Percentiles rank a stretch among this genome's conserved stretches.
Evolutionary conservation across 2,113 vertebrate genomes (phyloP).

Genomic region (Chrysemys picta): DNA sequence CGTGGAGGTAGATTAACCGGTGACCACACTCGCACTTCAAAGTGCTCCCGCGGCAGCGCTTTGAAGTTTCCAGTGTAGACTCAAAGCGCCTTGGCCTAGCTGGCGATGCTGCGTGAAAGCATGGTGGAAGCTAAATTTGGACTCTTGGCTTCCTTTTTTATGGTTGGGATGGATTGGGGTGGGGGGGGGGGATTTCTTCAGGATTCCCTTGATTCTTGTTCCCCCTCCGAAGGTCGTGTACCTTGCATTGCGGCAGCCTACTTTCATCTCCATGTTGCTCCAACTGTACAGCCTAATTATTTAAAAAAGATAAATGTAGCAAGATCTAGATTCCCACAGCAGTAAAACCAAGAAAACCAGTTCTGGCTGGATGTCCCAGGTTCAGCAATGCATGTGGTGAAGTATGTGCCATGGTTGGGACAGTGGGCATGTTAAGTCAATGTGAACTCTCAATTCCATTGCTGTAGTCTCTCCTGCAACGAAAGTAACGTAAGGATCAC

Average conservation of each 20-base stretch:
- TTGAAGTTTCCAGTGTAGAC: background rate
- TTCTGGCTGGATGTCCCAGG: constrained; percentile 45
- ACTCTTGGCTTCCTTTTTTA: background rate
- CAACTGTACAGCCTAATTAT: background rate
- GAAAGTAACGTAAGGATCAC: constrained; percentile 35
- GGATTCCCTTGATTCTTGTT: background rate
- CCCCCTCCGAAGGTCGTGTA: background rate
- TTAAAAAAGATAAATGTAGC: background rate
- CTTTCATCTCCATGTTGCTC: background rate
- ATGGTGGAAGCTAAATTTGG: fast-evolving
- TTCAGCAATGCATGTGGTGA: constrained; percentile 42
- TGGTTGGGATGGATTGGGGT: background rate
- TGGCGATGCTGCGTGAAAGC: background rate
- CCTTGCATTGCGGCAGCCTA: fast-evolving
- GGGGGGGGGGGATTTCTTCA: fast-evolving
- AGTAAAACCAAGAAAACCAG: background rate
- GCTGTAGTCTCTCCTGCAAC: constrained; percentile 25
- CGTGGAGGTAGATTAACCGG: too few species aligned
- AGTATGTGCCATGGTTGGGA: background rate
- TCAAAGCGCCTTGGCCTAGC: background rate
- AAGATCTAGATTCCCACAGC: background rate
- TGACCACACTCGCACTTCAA: too few species aligned
- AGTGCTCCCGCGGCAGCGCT: too few species aligned
- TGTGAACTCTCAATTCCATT: constrained; percentile 32
- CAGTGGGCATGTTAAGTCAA: constrained; percentile 14